Conservation (phyloP, 2,888 invertebrate genomes). For the Venustoraphidia nigricollis region DNA sequence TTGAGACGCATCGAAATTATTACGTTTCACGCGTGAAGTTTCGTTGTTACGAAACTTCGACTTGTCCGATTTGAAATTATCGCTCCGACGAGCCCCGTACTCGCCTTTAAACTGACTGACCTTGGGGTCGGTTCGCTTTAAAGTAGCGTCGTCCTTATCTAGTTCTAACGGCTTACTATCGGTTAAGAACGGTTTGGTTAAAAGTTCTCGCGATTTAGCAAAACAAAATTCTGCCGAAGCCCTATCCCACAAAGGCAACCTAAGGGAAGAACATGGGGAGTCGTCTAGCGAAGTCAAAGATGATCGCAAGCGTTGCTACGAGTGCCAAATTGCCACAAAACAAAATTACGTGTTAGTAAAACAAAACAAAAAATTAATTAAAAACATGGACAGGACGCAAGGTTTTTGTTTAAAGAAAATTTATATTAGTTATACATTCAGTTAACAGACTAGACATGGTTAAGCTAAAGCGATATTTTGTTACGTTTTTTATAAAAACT, state of each 20-base stretch:
- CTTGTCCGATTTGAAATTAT: background rate
- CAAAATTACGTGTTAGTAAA: slow-evolving; percentile 9
- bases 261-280: slow-evolving; percentile 26
- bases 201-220: slow-evolving; percentile 51
- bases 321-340: slow-evolving; percentile 11
- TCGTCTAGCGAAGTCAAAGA: slow-evolving; percentile 35
- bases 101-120: background rate
- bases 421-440: too few relatives aligned
- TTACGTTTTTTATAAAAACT: too few relatives aligned
- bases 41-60: background rate
- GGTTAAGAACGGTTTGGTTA: slow-evolving; percentile 36
- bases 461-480: too few relatives aligned
- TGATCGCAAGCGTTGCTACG: slow-evolving; percentile 31
- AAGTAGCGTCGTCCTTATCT: slow-evolving; percentile 1
- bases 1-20: background rate
- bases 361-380: slow-evolving; percentile 9
- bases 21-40: background rate
- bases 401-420: too few relatives aligned
- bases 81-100: background rate
- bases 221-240: slow-evolving; percentile 60
- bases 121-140: slow-evolving; percentile 2
- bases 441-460: too few relatives aligned
- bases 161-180: slow-evolving; percentile 2
- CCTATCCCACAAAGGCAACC: slow-evolving; percentile 53
- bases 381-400: slow-evolving; percentile 10